Conservation (phyloP, 2,888 invertebrate genomes). For the Perizoma flavofasciatum region DNA sequence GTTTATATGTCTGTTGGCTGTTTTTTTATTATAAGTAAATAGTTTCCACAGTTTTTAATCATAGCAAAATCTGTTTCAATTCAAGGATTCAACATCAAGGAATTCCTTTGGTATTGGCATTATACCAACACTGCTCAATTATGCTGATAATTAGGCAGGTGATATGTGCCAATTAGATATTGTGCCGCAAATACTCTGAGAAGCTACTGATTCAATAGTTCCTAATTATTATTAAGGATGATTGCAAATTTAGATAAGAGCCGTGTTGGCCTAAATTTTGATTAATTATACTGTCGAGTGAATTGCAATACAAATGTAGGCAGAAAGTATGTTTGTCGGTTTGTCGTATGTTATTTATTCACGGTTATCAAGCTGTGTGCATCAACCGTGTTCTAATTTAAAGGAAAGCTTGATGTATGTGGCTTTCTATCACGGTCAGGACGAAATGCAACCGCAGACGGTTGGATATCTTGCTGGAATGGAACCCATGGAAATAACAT, state of each 20-base stretch:
- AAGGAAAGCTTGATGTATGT: constrained; percentile 20
- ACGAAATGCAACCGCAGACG: background rate
- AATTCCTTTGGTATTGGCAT: background rate
- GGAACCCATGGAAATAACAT: background rate
- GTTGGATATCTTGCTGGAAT: background rate
- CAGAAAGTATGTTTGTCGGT: no score
- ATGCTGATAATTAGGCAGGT: background rate
- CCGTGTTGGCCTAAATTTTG: no score
- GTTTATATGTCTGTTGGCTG: no score
- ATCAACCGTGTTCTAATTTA: constrained; percentile 3
- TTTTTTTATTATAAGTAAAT: no score
- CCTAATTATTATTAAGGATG: background rate
- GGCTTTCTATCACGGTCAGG: constrained; percentile 8
- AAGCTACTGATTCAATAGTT: background rate
- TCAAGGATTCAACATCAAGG: background rate
- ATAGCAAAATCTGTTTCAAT: background rate
- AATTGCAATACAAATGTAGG: no score
- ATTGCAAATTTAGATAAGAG: background rate
- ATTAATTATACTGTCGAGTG: background rate
- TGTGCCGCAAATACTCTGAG: background rate
- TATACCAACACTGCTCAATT: background rate
- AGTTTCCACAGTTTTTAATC: no score
- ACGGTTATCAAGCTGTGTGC: background rate
- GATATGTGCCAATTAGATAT: constrained; percentile 2
- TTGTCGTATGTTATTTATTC: background rate